phyloP scores from a whole-genome alignment of 2,113 vertebrate species.

The Melanostigma gelatinosum region DNA sequence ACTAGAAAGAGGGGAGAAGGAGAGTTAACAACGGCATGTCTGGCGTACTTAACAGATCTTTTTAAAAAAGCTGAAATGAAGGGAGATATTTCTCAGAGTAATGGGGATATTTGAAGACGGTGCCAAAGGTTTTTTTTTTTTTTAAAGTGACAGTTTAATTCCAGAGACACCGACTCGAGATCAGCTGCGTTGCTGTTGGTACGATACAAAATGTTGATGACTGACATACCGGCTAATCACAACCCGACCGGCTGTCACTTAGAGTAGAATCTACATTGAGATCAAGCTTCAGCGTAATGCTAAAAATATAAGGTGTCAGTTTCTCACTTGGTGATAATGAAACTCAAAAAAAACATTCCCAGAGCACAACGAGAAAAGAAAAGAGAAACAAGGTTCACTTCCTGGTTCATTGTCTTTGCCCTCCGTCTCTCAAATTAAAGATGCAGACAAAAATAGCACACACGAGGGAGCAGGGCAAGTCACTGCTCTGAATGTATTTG shows the following conservation, averaged over 20 bases:
- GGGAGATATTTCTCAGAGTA: slow-evolving; percentile 5
- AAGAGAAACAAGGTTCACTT: slow-evolving; percentile 22
- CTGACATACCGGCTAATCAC: slow-evolving; percentile 27
- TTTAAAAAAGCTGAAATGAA: slow-evolving; percentile 22
- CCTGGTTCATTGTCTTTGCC: neutral
- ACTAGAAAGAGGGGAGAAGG: slow-evolving; percentile 79
- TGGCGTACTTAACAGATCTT: neutral
- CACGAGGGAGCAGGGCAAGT: neutral
- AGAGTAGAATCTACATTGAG: slow-evolving; percentile 22
- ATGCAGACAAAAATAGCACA: slow-evolving; percentile 33
- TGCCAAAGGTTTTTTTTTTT: neutral
- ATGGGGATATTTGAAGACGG: slow-evolving; percentile 17
- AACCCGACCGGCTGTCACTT: slow-evolving; percentile 4
- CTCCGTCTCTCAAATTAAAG: slow-evolving; percentile 23
- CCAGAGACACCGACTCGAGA: slow-evolving; percentile 4
- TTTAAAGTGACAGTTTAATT: slow-evolving; percentile 36
- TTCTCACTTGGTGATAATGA: slow-evolving; percentile 25
- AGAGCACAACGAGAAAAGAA: slow-evolving; percentile 18
- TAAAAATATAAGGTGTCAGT: slow-evolving; percentile 30
- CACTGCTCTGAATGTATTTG: slow-evolving; percentile 1
- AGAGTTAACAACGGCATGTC: slow-evolving; percentile 8
- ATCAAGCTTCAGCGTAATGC: neutral
- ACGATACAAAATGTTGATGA: slow-evolving; percentile 20
- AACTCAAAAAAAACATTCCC: slow-evolving; percentile 7
- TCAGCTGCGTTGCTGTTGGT: slow-evolving; percentile 25